Conservation (phyloP, 2,797 vertebrate genomes). For the Acrossocheilus wenchowensis region DNA sequence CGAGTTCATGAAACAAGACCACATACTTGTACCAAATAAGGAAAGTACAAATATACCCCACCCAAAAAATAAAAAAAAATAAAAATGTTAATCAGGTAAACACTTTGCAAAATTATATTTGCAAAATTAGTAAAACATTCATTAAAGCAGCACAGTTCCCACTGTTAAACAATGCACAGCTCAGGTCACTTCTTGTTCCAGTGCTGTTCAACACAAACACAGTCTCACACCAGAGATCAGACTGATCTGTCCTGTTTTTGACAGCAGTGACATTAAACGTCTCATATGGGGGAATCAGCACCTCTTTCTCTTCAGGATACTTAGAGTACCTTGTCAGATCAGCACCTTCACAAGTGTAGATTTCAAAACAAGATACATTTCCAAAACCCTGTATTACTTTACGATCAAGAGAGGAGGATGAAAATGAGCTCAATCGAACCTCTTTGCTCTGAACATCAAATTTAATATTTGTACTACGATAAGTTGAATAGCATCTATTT, state of each 20-base stretch:
- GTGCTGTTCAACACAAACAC: conserved; percentile 8
- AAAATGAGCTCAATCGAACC: conserved; percentile 6
- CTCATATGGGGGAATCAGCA: conserved; percentile 30
- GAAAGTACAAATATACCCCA: no score
- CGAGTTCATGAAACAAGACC: no score
- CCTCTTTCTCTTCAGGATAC: conserved; percentile 5
- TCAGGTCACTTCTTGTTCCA: background rate
- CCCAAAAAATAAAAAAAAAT: no score
- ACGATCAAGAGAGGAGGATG: background rate
- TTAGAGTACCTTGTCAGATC: background rate
- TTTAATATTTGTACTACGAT: background rate
- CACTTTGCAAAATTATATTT: no score
- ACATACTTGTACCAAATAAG: no score
- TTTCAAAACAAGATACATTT: background rate
- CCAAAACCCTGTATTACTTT: background rate
- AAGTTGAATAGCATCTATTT: background rate
- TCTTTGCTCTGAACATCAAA: background rate
- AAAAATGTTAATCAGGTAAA: no score
- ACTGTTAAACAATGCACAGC: background rate
- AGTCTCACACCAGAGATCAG: background rate
- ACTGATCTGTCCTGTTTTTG: background rate
- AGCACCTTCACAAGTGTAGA: conserved; percentile 1
- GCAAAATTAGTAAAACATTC: no score
- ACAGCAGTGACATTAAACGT: background rate
- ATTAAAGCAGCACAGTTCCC: no score